Evolutionary conservation across 2,113 vertebrate species (phyloP).

Genomic region (Hystrix brachyura): DNA sequence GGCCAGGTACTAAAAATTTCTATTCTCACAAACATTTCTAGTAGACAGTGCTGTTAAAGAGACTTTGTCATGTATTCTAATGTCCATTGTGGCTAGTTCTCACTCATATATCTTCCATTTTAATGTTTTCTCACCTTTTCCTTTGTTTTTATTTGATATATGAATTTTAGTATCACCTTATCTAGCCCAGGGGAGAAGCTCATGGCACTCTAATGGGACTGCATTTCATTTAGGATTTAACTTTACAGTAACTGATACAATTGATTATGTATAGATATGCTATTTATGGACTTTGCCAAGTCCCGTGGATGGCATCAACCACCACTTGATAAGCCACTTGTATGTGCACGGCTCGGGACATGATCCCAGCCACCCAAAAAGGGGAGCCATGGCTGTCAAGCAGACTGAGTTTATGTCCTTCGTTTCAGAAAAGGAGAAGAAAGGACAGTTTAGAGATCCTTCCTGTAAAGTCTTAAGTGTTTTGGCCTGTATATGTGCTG

Average conservation of each 20-base stretch:
- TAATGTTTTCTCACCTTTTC: not conserved
- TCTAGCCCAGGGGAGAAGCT: not conserved
- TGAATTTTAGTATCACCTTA: not conserved
- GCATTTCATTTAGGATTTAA: conserved; percentile 15
- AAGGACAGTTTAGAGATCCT: no score
- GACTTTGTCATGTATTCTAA: not conserved
- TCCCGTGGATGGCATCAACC: no score
- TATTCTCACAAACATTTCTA: not conserved
- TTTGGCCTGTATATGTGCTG: no score
- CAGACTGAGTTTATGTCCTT: no score
- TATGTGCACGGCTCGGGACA: no score
- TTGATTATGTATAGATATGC: not conserved
- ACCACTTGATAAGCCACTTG: no score
- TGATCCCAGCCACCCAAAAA: no score
- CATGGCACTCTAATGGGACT: not conserved
- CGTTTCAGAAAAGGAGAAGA: no score
- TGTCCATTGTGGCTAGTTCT: not conserved
- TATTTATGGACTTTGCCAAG: not conserved
- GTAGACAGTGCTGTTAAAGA: not conserved
- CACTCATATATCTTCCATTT: not conserved
- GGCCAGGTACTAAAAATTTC: not conserved
- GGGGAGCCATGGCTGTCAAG: no score
- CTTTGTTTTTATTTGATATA: not conserved
- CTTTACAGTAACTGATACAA: not conserved
- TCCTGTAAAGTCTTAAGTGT: no score